These are phyloP conservation scores for Chirona hameri DNA, from an alignment of 2,888 invertebrate genomes.

Conservation along the genomic window DNA sequence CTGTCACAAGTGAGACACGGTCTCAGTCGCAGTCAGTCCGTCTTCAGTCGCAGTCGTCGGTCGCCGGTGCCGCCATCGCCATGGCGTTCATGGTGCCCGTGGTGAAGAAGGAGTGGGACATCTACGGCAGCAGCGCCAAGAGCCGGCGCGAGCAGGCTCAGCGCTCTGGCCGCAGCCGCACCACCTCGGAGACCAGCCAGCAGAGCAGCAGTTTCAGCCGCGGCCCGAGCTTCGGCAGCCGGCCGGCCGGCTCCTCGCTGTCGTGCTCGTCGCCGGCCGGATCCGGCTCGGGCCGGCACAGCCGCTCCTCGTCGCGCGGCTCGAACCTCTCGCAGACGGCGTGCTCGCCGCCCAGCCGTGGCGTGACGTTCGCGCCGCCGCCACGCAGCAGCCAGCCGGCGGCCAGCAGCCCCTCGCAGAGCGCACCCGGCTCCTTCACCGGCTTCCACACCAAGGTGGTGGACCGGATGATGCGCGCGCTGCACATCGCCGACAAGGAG, in stretches of 20 bases:
- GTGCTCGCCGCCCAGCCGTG: background rate
- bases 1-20: background rate
- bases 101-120: slow-evolving; percentile 30
- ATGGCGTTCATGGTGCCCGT: slow-evolving; percentile 30
- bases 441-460: slow-evolving; percentile 76
- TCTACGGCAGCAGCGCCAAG: slow-evolving; percentile 13
- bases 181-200: background rate
- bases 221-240: background rate
- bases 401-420: slow-evolving; percentile 42
- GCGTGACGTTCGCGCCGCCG: slow-evolving; percentile 24
- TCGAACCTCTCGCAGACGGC: slow-evolving; percentile 3
- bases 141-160: background rate
- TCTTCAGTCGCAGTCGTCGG: background rate
- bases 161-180: background rate
- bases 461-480: slow-evolving; percentile 70
- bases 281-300: background rate
- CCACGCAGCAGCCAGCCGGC: slow-evolving; percentile 25
- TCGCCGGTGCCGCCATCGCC: background rate
- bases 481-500: slow-evolving; percentile 54
- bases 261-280: background rate
- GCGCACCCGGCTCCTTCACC: slow-evolving; percentile 59
- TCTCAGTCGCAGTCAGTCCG: background rate
- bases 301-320: background rate
- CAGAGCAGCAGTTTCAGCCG: background rate
- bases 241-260: slow-evolving; percentile 3